phyloP scores from a whole-genome alignment of 2,113 vertebrate species.

The Xiphophorus hellerii region DNA sequence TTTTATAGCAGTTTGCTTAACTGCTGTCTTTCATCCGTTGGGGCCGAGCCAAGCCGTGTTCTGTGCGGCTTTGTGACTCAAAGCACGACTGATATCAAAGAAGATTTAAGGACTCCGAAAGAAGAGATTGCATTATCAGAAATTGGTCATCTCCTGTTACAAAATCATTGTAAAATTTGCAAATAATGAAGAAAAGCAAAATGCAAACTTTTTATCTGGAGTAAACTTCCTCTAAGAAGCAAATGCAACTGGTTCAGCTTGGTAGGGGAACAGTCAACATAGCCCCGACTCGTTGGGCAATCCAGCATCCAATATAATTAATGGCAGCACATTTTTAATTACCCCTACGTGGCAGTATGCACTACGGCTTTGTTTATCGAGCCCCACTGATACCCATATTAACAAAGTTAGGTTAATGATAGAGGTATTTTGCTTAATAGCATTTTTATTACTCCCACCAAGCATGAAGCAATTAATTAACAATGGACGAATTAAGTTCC shows the following conservation, averaged over 20 bases:
- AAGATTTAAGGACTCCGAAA: neutral
- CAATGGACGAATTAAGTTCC: slow-evolving; percentile 78
- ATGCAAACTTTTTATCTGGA: neutral
- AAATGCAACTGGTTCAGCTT: slow-evolving; percentile 29
- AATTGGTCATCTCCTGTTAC: neutral
- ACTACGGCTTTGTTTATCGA: slow-evolving; percentile 81
- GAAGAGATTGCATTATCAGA: neutral
- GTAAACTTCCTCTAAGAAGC: neutral
- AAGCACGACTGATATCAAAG: slow-evolving; percentile 7
- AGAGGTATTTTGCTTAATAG: slow-evolving; percentile 86
- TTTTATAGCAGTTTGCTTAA: slow-evolving; percentile 62
- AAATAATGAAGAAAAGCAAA: neutral
- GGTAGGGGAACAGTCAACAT: slow-evolving; percentile 51
- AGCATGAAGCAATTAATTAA: slow-evolving; percentile 83
- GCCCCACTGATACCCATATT: slow-evolving; percentile 83
- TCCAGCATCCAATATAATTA: slow-evolving; percentile 72
- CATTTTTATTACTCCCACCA: slow-evolving; percentile 85
- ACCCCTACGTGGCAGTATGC: slow-evolving; percentile 65
- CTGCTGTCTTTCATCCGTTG: slow-evolving; percentile 43
- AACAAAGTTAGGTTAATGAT: slow-evolving; percentile 85
- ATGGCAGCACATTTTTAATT: slow-evolving; percentile 80
- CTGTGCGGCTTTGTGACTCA: slow-evolving; percentile 16
- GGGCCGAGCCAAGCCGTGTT: neutral
- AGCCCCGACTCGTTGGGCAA: slow-evolving; percentile 63
- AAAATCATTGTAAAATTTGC: neutral